phyloP scores from a whole-genome alignment of 2,888 invertebrate genomes.

The Brachyopa scutellaris region DNA sequence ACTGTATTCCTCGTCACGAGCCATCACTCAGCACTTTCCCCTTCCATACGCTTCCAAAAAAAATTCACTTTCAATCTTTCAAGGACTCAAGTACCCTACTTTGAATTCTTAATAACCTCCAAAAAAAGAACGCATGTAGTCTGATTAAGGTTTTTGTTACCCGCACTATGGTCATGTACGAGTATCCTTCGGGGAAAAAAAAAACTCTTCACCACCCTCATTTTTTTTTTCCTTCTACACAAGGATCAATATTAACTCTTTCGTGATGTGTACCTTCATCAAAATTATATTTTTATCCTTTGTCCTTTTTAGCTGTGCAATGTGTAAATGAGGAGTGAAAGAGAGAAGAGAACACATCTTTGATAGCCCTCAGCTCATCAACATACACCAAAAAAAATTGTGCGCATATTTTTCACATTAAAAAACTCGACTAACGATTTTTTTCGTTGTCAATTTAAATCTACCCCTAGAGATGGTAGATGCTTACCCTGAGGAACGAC shows the following conservation, averaged over 20 bases:
- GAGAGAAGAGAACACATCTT: conserved; percentile 15
- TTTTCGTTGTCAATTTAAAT: conserved; percentile 58
- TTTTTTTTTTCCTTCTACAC: conserved; percentile 38
- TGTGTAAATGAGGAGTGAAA: not conserved
- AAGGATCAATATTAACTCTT: conserved; percentile 61
- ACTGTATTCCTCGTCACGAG: conserved; percentile 60
- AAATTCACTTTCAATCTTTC: conserved; percentile 20
- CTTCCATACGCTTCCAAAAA: not conserved
- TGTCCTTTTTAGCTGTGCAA: not conserved
- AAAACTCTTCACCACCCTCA: conserved; percentile 72
- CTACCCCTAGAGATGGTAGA: conserved; percentile 53
- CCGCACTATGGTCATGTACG: conserved; percentile 49
- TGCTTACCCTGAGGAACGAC: conserved; percentile 38
- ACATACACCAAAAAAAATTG: conserved; percentile 34
- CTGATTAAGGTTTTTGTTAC: conserved; percentile 56
- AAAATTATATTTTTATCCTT: conserved; percentile 66
- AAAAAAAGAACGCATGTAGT: conserved; percentile 43
- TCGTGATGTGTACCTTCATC: conserved; percentile 37
- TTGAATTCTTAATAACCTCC: conserved; percentile 59
- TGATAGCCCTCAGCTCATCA: conserved; percentile 48
- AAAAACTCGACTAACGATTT: conserved; percentile 74
- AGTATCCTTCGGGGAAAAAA: conserved; percentile 29
- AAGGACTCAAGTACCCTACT: conserved; percentile 59
- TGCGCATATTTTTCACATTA: conserved; percentile 80
- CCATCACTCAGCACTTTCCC: conserved; percentile 58